phyloP scores from a whole-genome alignment of 2,888 invertebrate genomes.

The Noctua fimbriata region DNA sequence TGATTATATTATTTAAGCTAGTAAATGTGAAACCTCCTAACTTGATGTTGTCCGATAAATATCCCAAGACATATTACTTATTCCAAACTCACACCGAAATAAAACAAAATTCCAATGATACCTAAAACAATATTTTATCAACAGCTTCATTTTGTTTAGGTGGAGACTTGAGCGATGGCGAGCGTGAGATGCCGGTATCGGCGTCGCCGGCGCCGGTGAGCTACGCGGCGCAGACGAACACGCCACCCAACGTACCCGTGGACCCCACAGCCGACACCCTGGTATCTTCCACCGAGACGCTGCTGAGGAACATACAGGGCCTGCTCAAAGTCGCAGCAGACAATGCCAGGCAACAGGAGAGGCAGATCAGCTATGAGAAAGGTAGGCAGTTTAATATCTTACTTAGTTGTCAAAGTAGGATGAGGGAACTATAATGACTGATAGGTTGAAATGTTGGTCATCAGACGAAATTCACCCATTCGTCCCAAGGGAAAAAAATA shows the following conservation, averaged over 20 bases:
- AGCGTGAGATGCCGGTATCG: conserved; percentile 92
- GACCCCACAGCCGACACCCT: conserved; percentile 88
- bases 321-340: conserved; percentile 99
- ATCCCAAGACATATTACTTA: background rate
- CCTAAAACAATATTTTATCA: conserved; percentile 54
- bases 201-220: conserved; percentile 93
- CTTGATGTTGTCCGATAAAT: background rate
- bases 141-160: conserved; percentile 74
- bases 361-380: conserved; percentile 99
- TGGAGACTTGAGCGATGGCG: conserved; percentile 94
- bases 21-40: background rate
- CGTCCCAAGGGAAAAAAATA: background rate
- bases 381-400: conserved; percentile 90
- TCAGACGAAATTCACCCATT: background rate
- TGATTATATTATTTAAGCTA: conserved; percentile 25
- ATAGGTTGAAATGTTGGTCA: background rate
- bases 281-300: conserved; percentile 97
- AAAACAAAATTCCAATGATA: conserved; percentile 35
- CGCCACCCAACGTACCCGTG: conserved; percentile 85
- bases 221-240: conserved; percentile 94
- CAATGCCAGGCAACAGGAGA: conserved; percentile 98
- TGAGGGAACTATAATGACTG: background rate
- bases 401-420: background rate
- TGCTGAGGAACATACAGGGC: conserved; percentile 98
- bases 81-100: background rate